Evolutionary conservation across 2,113 vertebrate genomes (phyloP).

Genomic region (Microtus ochrogaster): DNA sequence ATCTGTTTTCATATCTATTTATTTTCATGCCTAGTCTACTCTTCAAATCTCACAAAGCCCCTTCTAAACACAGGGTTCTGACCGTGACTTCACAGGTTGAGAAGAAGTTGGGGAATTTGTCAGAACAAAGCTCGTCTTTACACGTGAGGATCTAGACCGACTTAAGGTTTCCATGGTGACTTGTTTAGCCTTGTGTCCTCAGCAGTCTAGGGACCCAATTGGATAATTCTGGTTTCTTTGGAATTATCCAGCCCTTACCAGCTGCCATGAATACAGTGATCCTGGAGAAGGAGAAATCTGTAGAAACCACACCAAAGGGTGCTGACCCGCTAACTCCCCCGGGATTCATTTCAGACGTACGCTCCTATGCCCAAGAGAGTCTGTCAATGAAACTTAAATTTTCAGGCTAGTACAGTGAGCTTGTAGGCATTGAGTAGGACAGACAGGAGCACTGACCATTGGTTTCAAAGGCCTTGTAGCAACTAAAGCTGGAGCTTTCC

Average conservation of each 20-base stretch:
- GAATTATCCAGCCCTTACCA: not conserved
- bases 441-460: not conserved
- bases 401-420: not conserved
- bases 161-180: not conserved
- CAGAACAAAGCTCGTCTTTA: not conserved
- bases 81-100: not conserved
- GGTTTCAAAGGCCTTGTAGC: not conserved
- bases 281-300: not conserved
- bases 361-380: not conserved
- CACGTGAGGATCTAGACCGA: not conserved
- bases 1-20: not conserved
- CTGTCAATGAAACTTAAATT: not conserved
- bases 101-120: not conserved
- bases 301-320: not conserved
- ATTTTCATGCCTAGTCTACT: not conserved
- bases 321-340: not conserved
- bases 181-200: not conserved
- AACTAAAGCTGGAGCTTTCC: not conserved
- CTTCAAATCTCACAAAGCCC: not conserved
- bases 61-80: not conserved
- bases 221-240: not conserved
- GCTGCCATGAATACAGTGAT: not conserved
- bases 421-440: not conserved
- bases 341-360: not conserved
- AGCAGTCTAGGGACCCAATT: not conserved